Conservation (phyloP, 2,113 vertebrate genomes). For the Hippocampus zosterae region DNA sequence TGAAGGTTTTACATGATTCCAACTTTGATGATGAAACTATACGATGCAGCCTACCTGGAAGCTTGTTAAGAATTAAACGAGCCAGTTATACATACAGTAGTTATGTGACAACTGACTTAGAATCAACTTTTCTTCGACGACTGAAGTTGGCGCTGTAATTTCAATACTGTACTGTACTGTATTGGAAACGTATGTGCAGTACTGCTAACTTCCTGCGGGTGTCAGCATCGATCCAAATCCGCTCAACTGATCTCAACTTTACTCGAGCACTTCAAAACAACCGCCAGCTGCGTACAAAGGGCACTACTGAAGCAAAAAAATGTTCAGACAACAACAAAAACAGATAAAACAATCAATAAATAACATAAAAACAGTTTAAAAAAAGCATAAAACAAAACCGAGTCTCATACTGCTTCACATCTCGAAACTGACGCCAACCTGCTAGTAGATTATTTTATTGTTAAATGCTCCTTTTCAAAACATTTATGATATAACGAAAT, state of each 20-base stretch:
- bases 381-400: no score
- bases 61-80: not conserved
- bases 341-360: no score
- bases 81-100: not conserved
- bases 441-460: not conserved
- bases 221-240: conserved; percentile 19
- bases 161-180: not conserved
- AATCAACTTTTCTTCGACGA: not conserved
- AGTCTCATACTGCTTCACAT: not conserved
- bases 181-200: not conserved
- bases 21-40: not conserved
- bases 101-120: no score
- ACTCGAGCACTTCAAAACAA: no score
- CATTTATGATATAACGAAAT: no score
- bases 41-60: not conserved
- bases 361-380: no score
- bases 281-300: no score
- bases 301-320: no score
- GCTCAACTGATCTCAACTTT: no score
- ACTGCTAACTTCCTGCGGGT: conserved; percentile 30
- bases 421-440: not conserved
- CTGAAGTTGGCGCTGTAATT: not conserved
- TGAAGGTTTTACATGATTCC: not conserved
- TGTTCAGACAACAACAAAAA: no score
- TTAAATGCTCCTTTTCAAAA: not conserved